Evolutionary conservation across 2,888 invertebrate genomes (phyloP).

Genomic region (Glyphotaelius pellucidus): DNA sequence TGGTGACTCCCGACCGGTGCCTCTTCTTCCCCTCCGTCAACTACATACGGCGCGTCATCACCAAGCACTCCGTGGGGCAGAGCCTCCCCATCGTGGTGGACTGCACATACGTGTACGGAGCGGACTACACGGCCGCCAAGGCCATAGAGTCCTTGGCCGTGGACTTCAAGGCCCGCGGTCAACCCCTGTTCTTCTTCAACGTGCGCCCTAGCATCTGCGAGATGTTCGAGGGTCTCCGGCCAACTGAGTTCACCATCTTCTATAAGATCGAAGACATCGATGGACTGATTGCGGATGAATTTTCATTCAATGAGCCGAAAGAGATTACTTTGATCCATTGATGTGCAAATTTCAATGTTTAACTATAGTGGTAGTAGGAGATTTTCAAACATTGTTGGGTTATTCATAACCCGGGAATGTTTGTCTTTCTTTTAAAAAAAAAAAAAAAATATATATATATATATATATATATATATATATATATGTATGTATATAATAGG

Average conservation of each 20-base stretch:
- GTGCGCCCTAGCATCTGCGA: slow-evolving; percentile 89
- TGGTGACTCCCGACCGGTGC: slow-evolving; percentile 91
- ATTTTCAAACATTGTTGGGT: no score
- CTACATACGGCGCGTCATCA: slow-evolving; percentile 90
- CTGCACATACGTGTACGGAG: slow-evolving; percentile 91
- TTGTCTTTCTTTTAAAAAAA: no score
- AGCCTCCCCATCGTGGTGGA: slow-evolving; percentile 89
- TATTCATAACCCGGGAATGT: no score
- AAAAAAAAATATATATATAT: no score
- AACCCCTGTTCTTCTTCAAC: slow-evolving; percentile 88
- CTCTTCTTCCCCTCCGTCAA: slow-evolving; percentile 94
- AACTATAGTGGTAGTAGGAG: no score
- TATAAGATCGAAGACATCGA: slow-evolving; percentile 87
- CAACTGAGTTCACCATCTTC: slow-evolving; percentile 86
- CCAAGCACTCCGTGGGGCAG: slow-evolving; percentile 85
- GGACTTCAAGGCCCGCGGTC: slow-evolving; percentile 85
- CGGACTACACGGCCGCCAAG: slow-evolving; percentile 92
- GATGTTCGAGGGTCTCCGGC: slow-evolving; percentile 86
- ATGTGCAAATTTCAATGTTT: not conserved
- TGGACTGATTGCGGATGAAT: slow-evolving; percentile 77
- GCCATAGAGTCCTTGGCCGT: slow-evolving; percentile 85
- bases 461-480: no score
- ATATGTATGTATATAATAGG: no score
- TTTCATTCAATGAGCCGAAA: slow-evolving; percentile 34
- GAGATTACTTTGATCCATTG: slow-evolving; percentile 20